Base-by-base conservation (phyloP, 1,140 invertebrate species). In the Listronotus bonariensis region DNA sequence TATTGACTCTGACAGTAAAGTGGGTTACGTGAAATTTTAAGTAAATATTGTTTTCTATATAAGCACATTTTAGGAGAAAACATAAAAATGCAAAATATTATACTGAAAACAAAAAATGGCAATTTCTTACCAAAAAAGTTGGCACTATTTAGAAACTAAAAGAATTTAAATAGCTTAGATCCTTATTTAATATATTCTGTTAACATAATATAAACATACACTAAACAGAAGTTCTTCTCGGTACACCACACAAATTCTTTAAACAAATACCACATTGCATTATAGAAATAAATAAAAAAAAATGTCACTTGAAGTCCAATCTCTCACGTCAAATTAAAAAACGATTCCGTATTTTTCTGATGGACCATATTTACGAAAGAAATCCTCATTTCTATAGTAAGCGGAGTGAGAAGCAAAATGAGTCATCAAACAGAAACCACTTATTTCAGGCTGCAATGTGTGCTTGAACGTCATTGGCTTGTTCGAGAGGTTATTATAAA, bases 341-440 rank as follows among this genome's bases (percentile, higher is more conserved):
- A 54, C 52, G 32, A 41, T 20, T 38, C 38, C 52, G 52, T 38
- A 54, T 6, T 34, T 54, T 54, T 54, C 34, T n/a, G 15, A 36
- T 38, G n/a, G 4, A 52, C 7, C 32, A 54, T 54, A 54, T 54
- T 54, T 12, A 38, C 52, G 32, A 54, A 54, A 54, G 52, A 54
- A 54, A 54, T 54, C 52, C 52, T 54, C 52, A 38, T 40, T 38
- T 54, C 32, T 41, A 41, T 38, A 31, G 52, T 41, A 54, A 38
- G 52, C 52, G 52, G 52, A 54, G 43, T 46, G 52, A 54, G 52
- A 54, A 54, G n/a, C 52, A 6, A 54, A 54, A 54, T 54, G 52
- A 54, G 52, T 54, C 52, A 54, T 54, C 52, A 54, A 54, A 54
- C 52, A 54, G n/a, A 54, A 54, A 54, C 34, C 52, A 54, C 15